Evolutionary conservation across 1,140 invertebrate species (phyloP), one percentile per base, ranked within the genome.

Genomic region (Cydia pomonella): DNA sequence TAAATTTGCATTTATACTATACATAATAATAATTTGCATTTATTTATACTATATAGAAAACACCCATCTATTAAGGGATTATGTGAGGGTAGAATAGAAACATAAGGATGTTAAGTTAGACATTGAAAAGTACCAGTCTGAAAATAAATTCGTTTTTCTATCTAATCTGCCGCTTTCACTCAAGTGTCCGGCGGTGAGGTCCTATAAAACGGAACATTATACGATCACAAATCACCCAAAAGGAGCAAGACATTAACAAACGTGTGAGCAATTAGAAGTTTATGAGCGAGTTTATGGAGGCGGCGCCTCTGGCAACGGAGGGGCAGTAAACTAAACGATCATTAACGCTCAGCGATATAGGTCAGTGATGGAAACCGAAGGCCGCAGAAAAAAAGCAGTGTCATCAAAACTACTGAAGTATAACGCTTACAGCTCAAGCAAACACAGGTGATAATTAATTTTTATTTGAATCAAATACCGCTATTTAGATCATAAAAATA

Each of bases 211-310:
- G 7, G 53, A 59, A 23, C 53, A 59, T 59, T 59, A 59, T 59
- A 53, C 50, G 53, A 59, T 59, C 53, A 59, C 53, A 59, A 59
- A 59, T 59, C 53, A 59, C 53, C 53, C 53, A 59, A 59, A 59
- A 59, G 53, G 53, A 59, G 21, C 53, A 59, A 23, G 53, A 23
- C 53, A 23, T 59, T 59, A 59, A 59, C 53, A 59, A 59, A 59
- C 53, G 53, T 59, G 53, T 59, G 53, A 59, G 53, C 21, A 59
- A 59, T 59, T 59, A 59, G 7, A 59, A 59, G 53, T 59, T 59
- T 59, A 59, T 23, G 53, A 23, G 53, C 53, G 21, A 59, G 18
- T 59, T 59, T 59, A 59, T 59, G 53, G 53, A 23, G 53, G 53
- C 53, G 53, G 53, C 53, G 53, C 53, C 53, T 59, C 18, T 59